Percentiles rank a stretch among this genome's conserved stretches.
These are phyloP conservation scores for Kuschelorhynchus macadamiae DNA, from an alignment of 2,888 invertebrate genomes.

Conservation along the genomic window DNA sequence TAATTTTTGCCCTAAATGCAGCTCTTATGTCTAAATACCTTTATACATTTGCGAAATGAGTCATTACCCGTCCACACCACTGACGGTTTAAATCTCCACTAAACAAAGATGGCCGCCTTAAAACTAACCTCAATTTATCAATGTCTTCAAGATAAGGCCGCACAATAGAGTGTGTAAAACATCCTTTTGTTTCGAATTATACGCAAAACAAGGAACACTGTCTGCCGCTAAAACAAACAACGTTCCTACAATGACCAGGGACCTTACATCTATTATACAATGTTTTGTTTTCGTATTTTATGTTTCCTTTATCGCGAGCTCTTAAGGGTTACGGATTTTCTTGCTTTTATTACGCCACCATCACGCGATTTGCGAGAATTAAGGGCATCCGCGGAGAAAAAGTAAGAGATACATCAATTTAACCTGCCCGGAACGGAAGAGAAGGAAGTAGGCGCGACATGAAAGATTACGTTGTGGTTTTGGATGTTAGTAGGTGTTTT, in stretches of 20 bases:
- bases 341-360: constrained; percentile 29
- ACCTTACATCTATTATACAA: constrained; percentile 56
- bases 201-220: constrained; percentile 66
- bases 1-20: no score
- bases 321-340: constrained; percentile 38
- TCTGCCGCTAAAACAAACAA: constrained; percentile 62
- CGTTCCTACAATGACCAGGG: constrained; percentile 67
- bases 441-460: no score
- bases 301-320: constrained; percentile 44
- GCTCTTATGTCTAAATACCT: no score
- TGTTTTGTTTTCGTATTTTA: constrained; percentile 48
- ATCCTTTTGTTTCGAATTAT: constrained; percentile 68
- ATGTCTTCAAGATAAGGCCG: constrained; percentile 70
- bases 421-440: no score
- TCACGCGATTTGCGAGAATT: neutral
- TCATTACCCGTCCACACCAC: constrained; percentile 31
- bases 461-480: no score
- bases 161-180: constrained; percentile 70
- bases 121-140: constrained; percentile 71
- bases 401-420: constrained; percentile 4
- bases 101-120: constrained; percentile 69
- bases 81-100: constrained; percentile 36
- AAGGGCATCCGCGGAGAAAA: neutral
- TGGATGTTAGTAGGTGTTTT: no score
- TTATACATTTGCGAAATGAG: no score